Evolutionary conservation across 2,113 vertebrate species (phyloP).

Genomic region (Helogale parvula): DNA sequence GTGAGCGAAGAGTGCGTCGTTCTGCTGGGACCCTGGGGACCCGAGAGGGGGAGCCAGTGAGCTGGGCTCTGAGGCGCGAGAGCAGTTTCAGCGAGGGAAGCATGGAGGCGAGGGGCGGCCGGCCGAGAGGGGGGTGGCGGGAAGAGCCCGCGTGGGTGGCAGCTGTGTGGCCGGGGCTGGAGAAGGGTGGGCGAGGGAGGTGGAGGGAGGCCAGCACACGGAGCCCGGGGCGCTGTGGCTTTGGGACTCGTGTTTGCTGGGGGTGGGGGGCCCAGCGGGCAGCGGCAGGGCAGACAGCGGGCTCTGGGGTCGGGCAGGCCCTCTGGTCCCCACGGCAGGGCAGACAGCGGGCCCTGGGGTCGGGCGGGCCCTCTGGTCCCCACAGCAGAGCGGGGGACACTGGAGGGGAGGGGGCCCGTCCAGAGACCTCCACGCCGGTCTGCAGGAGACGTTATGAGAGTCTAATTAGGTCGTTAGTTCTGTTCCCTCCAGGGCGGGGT

Average conservation of each 20-base stretch:
- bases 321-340: too few species aligned
- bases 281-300: accelerated
- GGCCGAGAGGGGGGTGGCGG: accelerated
- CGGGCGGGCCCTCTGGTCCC: too few species aligned
- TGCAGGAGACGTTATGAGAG: too few species aligned
- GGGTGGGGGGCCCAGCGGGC: too few species aligned
- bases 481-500: accelerated
- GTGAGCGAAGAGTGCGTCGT: background rate
- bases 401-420: background rate
- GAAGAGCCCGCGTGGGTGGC: accelerated
- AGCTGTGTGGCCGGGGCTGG: accelerated
- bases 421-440: accelerated
- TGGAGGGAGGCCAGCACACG: accelerated
- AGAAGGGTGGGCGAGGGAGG: accelerated
- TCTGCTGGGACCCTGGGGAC: background rate
- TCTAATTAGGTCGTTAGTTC: accelerated
- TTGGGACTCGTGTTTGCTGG: background rate
- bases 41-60: accelerated
- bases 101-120: accelerated
- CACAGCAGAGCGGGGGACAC: background rate
- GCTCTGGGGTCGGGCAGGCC: background rate
- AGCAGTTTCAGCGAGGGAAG: background rate
- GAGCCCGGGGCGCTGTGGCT: accelerated
- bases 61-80: background rate
- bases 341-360: too few species aligned